Base-by-base conservation (phyloP, 2,888 invertebrate genomes). In the Parthenolecanium corni region DNA sequence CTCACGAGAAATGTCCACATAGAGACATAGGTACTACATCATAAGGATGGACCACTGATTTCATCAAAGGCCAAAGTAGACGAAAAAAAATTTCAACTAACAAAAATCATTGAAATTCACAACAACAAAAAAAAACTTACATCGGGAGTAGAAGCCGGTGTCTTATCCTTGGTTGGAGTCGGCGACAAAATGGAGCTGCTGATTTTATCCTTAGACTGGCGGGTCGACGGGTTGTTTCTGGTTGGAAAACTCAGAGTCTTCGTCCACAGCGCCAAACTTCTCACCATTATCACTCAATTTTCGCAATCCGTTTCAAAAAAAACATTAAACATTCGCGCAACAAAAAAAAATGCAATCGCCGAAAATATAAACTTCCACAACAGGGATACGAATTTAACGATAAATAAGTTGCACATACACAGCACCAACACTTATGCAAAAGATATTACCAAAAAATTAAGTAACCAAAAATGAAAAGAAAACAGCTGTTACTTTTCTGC, bases 161-260 rank as follows among this genome's bases (percentile, higher is more conserved):
- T 68, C 23, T 66, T 67, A n/a, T 67, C 67, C 63, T 69, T 69
- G 44, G 67, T 66, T 52, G 67, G 66, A 54, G 65, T 64, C 12
- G 66, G 62, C 16, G 66, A 66, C 25, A 62, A 65, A 24, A 65
- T 53, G 24, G 67, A 67, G 36, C 61, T 52, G 49, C 54, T 57
- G 36, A 64, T 65, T 40, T 65, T 65, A 44, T 66, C 63, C 61
- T 66, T 66, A 18, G 68, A 63, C 46, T 83, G 82, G 63, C 82
- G 82, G 71, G 86, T 83, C 74, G 88, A 86, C 16, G 89, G 88
- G 65, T 87, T 87, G 72, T 89, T 79, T 75, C 89, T 80, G 71
- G 89, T 84, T 66, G 89, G 89, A 75, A 89, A 89, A 80, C 89
- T 89, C 73, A 89, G 79, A 69, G 89, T 89, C 80, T 89, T 89